A percentile compares a stretch with the other conserved stretches of the same genome.
Conservation (phyloP, 2,888 invertebrate genomes). For the Stenotaenia linearis region DNA sequence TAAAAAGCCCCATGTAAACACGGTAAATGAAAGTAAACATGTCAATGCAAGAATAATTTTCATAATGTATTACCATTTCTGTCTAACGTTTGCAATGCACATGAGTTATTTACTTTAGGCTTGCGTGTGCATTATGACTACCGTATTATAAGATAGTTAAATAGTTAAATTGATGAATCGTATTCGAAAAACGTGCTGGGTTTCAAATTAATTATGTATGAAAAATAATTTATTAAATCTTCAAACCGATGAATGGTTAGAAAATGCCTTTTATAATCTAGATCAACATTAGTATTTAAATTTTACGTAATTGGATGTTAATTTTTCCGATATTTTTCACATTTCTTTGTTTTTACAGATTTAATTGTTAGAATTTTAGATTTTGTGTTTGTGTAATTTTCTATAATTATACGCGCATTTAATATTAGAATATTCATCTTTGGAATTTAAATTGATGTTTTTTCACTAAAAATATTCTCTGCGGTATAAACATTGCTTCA, state of each 20-base stretch:
- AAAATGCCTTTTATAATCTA: not conserved
- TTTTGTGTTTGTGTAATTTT: too few relatives aligned
- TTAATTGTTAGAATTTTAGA: too few relatives aligned
- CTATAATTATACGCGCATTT: too few relatives aligned
- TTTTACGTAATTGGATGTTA: not conserved
- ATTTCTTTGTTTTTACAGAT: too few relatives aligned
- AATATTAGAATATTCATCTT: too few relatives aligned
- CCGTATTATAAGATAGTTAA: not conserved
- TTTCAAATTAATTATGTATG: conserved; percentile 3
- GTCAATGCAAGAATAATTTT: not conserved
- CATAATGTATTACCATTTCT: not conserved
- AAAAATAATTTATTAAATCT: not conserved
- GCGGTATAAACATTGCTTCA: not conserved
- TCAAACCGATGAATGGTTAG: not conserved
- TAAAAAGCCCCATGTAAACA: too few relatives aligned
- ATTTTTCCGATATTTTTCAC: too few relatives aligned
- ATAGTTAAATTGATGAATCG: not conserved
- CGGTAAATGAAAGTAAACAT: not conserved
- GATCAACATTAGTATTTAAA: not conserved
- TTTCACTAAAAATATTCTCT: not conserved
- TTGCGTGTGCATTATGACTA: not conserved
- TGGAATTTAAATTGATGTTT: not conserved
- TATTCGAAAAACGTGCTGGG: not conserved
- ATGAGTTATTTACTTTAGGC: not conserved
- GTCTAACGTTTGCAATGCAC: not conserved